A percentile compares a stretch with the other conserved stretches of the same genome.
These are phyloP conservation scores for Eriosoma lanigerum DNA, from an alignment of 1,140 invertebrate genomes.

Conservation along the genomic window DNA sequence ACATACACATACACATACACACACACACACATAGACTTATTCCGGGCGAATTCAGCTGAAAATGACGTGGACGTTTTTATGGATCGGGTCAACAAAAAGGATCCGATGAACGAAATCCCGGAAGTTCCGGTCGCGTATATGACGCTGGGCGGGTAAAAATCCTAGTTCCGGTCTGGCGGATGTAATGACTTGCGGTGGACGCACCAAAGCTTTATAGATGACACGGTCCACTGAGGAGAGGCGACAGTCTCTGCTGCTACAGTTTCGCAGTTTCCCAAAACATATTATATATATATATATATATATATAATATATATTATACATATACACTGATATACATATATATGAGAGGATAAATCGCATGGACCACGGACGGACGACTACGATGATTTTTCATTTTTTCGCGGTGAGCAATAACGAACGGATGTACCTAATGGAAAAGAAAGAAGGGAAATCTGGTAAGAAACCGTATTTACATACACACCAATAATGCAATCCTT, in stretches of 20 bases:
- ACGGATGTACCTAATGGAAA: neutral
- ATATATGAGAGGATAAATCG: neutral
- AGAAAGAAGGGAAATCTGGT: neutral
- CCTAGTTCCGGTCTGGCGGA: conserved; percentile 40
- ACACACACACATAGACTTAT: too few relatives aligned
- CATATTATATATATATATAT: neutral
- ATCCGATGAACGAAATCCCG: conserved; percentile 46
- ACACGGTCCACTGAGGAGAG: conserved; percentile 37
- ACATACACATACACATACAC: too few relatives aligned
- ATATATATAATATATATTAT: neutral
- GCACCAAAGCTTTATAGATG: conserved; percentile 47
- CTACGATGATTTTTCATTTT: neutral
- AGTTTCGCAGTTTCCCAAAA: neutral
- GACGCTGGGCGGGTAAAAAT: conserved; percentile 44
- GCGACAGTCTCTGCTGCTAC: conserved; percentile 16
- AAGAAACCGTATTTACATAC: neutral
- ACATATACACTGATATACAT: neutral
- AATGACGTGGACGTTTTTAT: conserved; percentile 38
- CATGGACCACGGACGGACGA: neutral
- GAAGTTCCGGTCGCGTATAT: conserved; percentile 40
- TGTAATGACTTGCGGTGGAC: conserved; percentile 47
- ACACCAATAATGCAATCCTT: neutral
- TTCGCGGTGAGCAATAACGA: neutral
- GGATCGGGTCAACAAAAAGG: conserved; percentile 28
- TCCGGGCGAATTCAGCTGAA: neutral